Evolutionary conservation across 2,888 invertebrate genomes (phyloP), one percentile per base, ranked within the genome.

Genomic region (Noctua janthina): DNA sequence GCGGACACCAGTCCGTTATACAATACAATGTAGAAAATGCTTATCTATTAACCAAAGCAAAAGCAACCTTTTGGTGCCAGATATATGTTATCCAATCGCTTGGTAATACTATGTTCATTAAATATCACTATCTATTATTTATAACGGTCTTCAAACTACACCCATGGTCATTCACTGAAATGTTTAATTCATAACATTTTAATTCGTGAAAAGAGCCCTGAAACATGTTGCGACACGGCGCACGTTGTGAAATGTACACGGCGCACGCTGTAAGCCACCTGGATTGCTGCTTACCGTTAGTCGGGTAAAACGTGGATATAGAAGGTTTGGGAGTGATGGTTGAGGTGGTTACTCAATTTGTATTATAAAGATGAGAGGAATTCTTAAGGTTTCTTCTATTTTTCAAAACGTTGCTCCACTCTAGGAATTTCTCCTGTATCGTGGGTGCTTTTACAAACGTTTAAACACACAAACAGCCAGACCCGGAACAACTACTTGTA

Each of bases 141-240:
- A 17, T 11, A 78, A 56, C 69, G 49, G 49, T 66, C n/a, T 59
- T 23, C 20, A 75, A 73, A 62, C 2, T 35, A 59, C 17, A n/a
- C 7, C 20, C 59, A 79, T 39, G 68, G 62, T 66, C 80, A 49
- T 46, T 17, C 17, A 17, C 13, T 23, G 46, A 64, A 74, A 79
- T 81, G n/a, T 67, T 49, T 70, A 15, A 75, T 81, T 75, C 71
- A 81, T 49, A 46, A 46, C 59, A 46, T 68, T 68, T 69, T 46
- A 35, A 74, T 66, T 74, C 64, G 49, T 62, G 51, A 54, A 56
- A 73, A 70, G 23, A 17, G 1, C 72, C 76, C 7, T 76, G 76
- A 72, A 72, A 43, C 23, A 23, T 54, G 39, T 81, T 72, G 20
- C 62, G 68, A 59, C 49, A 76, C 62, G 6, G n/a, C 29, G 43